Conservation (phyloP, 1,140 invertebrate species). For the Nymphalis io region DNA sequence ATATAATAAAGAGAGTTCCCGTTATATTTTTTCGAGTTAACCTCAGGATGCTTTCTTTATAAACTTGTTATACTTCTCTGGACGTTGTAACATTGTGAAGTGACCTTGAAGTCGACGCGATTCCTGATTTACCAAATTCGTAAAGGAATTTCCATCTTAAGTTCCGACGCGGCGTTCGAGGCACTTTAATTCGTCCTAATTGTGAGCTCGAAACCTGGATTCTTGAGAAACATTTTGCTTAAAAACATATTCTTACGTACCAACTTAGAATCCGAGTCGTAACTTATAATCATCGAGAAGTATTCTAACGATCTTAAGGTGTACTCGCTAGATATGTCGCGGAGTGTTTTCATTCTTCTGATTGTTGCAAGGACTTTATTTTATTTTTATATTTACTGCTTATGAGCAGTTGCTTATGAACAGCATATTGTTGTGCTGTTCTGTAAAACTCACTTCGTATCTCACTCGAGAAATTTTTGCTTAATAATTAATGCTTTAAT, state of each 20-base stretch:
- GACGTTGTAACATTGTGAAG: not conserved
- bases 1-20: too few species aligned
- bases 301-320: not conserved
- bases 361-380: not conserved
- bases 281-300: not conserved
- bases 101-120: not conserved
- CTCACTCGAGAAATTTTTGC: too few species aligned
- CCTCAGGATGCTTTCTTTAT: too few species aligned
- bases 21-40: too few species aligned
- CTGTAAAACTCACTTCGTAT: too few species aligned
- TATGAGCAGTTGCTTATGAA: too few species aligned
- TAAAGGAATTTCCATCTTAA: not conserved
- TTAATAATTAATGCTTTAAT: too few species aligned
- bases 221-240: not conserved
- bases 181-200: slow-evolving; percentile 19
- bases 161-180: not conserved
- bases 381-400: not conserved
- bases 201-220: not conserved
- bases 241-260: not conserved
- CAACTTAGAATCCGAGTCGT: not conserved
- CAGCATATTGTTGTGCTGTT: too few species aligned
- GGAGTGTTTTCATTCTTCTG: not conserved
- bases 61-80: too few species aligned
- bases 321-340: not conserved
- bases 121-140: slow-evolving; percentile 7